Evolutionary conservation across 2,888 invertebrate species (phyloP), one percentile per base, ranked within the genome.

Genomic region (Chrysina gloriosa): DNA sequence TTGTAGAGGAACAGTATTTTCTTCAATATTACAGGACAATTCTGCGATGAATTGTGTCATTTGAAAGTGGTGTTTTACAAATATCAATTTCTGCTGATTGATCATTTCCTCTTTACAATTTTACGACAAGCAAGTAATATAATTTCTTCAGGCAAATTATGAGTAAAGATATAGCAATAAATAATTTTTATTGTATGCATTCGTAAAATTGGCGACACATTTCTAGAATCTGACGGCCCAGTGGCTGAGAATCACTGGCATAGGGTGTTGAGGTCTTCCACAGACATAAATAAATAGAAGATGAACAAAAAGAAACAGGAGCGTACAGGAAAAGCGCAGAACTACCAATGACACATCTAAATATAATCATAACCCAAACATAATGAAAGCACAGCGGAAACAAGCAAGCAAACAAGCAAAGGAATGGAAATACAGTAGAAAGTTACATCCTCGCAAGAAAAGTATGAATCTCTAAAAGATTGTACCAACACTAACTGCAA

Each of bases 1-100:
- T 71, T 71, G 67, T 70, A 71, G 65, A 67, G 70, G 67, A 69
- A 70, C 69, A 47, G 64, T 64, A 63, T 66, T 69, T 69, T 63
- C n/a, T 48, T 69, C 68, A 68, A 68, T 70, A 63, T 66, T 68
- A 34, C 31, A 47, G 19, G 63, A 70, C 65, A 64, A 68, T 65
- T 68, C 68, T 68, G 19, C 47, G 56, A 65, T 54, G 68, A 7
- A 29, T 29, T 29, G 65, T 69, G 36, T 69, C 63, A 47, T 67
- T 67, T n/a, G 63, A 63, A 67, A 63, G 23, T 25, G 61, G 47
- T 61, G 45, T 66, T 66, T 50, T 50, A 50, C 50, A 50, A 50
- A 50, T 50, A 50, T 50, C 50, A 50, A 50, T 50, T 19, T 50
- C 50, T 50, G 50, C 50, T 50, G 50, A 1, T 23, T 11, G 21